Base-by-base conservation (phyloP, 2,888 invertebrate species). In the Lagria hirta region DNA sequence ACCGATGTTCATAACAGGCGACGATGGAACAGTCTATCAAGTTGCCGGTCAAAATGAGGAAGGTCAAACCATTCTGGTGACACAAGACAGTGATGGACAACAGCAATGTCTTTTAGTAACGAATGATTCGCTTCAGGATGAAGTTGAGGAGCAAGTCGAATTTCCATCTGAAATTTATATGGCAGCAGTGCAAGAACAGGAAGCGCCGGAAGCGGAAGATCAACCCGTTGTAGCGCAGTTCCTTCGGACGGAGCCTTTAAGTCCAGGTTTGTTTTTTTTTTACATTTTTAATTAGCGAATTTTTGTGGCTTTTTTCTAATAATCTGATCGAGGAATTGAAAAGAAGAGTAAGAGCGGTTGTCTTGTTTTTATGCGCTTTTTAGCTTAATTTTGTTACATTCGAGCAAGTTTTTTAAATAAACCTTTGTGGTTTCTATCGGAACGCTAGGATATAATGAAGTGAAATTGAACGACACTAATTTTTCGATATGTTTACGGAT, bases 11-110 rank as follows among this genome's bases (percentile, higher is more conserved):
- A 88, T 89, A 22, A 83, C 88, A 0, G 88, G 88, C 0, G 89
- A 89, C 56, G 89, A 90, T 61, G 89, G 90, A n/a, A 82, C 84
- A 1, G 76, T 86, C 5, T 86, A 85, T 66, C 85, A 86, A 73
- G 81, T 82, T 50, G 70, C 70, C 4, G 71, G 88, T n/a, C 86
- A 88, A 61, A 86, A 86, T 55, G 84, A 86, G 52, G 84, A 83
- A 26, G 86, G 86, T 0, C 86, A 87, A 64, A 86, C 86, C 1
- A 74, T 87, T 47, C 69, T 88, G 28, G 82, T 87, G 27, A 83
- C 86, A 2, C 82, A 84, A 48, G 62, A 36, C 13, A 54, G 60
- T 1, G 87, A 87, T 51, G 86, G 86, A 0, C 86, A 87, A 58
- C 86, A 84, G 50, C 82, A 82, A 55, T 84, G 81, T 58, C 78